Evolutionary conservation across 1,140 invertebrate species (phyloP), one percentile per base, ranked within the genome.

Genomic region (Heliconius eleuchia): DNA sequence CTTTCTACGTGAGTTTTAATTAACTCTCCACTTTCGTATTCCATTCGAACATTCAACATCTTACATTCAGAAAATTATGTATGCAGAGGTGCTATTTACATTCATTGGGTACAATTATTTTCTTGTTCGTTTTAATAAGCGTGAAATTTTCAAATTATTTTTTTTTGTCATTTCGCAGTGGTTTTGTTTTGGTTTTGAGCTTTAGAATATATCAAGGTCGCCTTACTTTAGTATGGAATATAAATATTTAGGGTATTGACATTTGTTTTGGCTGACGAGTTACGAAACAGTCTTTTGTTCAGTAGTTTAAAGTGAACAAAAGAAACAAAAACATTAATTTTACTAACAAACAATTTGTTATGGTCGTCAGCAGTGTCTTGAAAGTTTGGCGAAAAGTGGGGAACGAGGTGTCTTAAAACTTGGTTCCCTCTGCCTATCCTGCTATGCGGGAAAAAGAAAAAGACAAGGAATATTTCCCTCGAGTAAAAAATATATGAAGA

Each of bases 1-100:
- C 70, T 39, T 72, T 78, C 60, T 72, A 77, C 76, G 73, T 55
- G 77, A 80, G 42, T 80, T 81, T 81, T 78, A 81, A 78, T 81
- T 81, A 77, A 73, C 72, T 60, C 60, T 70, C 50, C 76, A 52
- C 66, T 78, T 80, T 57, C 70, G 39, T 52, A 76, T 77, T 75
- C 77, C 60, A 81, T 74, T 66, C 30, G 75, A 46, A 50, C 30
- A 23, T 23, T 23, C 23, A 23, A 23, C 23, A 71, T 75, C 74
- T 79, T 66, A 60, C 55, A 75, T 60, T 75, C 19, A 23, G 34
- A 42, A 75, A 18, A 75, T 75, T 75, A 75, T 42, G 74, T 75
- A 75, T 66, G n/a, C 37, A 66, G 39, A 55, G 19, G 60, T 75
- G 8, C 57, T 60, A 23, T 75, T 75, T 75, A 60, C 55, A 60